A percentile compares a stretch with the other conserved stretches of the same genome.
These are phyloP conservation scores for Panopea generosa DNA, from an alignment of 2,888 invertebrate genomes.

Conservation along the genomic window DNA sequence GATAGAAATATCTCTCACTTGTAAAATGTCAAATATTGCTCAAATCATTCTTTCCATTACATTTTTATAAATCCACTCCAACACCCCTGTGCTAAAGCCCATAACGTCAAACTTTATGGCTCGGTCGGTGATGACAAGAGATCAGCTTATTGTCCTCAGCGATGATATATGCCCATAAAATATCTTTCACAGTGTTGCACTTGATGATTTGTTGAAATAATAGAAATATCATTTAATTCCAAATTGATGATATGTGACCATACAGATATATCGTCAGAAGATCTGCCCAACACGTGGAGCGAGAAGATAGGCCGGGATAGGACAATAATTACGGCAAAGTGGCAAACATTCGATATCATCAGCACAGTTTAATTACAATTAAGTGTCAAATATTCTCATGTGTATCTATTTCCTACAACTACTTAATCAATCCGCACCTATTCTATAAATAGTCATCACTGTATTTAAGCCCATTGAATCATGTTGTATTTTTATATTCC, in stretches of 20 bases:
- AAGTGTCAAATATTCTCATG: neutral
- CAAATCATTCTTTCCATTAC: too few species aligned
- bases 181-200: conserved; percentile 16
- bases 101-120: neutral
- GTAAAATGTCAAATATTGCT: too few species aligned
- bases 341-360: conserved; percentile 48
- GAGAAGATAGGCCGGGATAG: conserved; percentile 10
- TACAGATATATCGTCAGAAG: conserved; percentile 3
- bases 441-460: too few species aligned
- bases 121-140: conserved; percentile 25
- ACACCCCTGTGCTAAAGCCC: too few species aligned
- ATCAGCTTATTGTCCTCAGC: conserved; percentile 5
- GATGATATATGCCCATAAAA: conserved; percentile 27
- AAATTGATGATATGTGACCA: conserved; percentile 1
- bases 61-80: too few species aligned
- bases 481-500: too few species aligned
- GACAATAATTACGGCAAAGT: conserved; percentile 27
- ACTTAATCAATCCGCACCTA: too few species aligned
- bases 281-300: conserved; percentile 22
- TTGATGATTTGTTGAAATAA: conserved; percentile 35
- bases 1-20: too few species aligned
- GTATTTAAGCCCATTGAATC: too few species aligned
- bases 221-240: conserved; percentile 39
- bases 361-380: neutral
- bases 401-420: too few species aligned